A percentile compares a stretch with the other conserved stretches of the same genome.
phyloP scores from a whole-genome alignment of 2,797 vertebrate species.

The Parotocinclus haroldoi region DNA sequence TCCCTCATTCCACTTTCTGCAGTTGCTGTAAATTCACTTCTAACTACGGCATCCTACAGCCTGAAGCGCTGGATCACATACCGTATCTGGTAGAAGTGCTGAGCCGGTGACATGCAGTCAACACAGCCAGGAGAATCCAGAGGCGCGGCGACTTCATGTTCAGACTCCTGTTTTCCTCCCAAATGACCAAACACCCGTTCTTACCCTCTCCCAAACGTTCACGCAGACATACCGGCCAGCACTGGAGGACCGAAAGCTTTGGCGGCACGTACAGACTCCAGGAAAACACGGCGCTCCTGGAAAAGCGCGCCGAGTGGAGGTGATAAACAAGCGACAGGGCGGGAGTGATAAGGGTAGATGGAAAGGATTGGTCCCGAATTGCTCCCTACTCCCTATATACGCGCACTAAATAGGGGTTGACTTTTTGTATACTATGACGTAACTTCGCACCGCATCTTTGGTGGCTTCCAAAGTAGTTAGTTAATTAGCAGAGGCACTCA shows the following conservation, averaged over 20 bases:
- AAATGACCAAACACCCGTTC: not conserved
- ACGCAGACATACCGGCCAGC: slow-evolving; percentile 2
- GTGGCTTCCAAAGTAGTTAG: no score
- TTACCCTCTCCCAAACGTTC: slow-evolving; percentile 24
- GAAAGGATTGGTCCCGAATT: no score
- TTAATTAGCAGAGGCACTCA: no score
- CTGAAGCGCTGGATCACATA: slow-evolving; percentile 43
- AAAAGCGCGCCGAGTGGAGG: not conserved
- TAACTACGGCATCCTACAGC: no score
- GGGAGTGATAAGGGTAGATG: not conserved
- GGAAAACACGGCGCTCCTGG: not conserved
- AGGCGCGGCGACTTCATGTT: slow-evolving; percentile 68
- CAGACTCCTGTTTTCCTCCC: not conserved
- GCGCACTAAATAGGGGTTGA: no score
- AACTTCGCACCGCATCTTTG: no score
- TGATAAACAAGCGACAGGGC: not conserved
- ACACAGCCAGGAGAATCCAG: slow-evolving; percentile 63
- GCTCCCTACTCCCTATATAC: no score
- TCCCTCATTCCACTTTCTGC: no score
- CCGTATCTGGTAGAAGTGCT: slow-evolving; percentile 68
- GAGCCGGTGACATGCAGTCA: slow-evolving; percentile 66
- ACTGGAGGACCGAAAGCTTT: not conserved
- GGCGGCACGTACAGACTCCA: not conserved
- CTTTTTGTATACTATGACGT: no score
- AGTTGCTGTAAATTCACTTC: no score